These are phyloP conservation scores for Poeciliopsis turneri DNA, from an alignment of 2,797 vertebrate species.

Conservation along the genomic window DNA sequence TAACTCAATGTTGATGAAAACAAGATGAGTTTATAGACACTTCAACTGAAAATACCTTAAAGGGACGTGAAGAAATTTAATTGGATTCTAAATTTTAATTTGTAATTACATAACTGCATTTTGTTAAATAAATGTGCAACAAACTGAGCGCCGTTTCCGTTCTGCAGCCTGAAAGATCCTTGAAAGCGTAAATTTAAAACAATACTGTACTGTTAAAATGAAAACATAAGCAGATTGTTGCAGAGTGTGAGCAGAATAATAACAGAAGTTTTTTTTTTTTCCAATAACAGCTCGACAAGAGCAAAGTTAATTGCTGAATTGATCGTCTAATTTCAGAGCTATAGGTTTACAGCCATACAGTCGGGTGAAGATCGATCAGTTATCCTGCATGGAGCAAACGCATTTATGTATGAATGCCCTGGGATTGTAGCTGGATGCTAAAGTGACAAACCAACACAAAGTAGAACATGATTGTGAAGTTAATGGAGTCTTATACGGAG, in stretches of 20 bases:
- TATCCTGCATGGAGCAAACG: not conserved
- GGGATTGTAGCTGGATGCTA: not conserved
- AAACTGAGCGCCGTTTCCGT: not conserved
- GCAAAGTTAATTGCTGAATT: slow-evolving; percentile 3
- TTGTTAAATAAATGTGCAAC: not conserved
- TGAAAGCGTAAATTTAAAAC: not conserved
- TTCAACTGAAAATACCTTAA: not conserved
- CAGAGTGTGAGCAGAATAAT: not conserved
- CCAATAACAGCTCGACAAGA: not conserved
- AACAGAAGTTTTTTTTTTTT: not conserved
- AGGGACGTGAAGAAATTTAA: not conserved
- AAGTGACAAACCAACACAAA: not conserved
- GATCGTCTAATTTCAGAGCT: slow-evolving; percentile 1
- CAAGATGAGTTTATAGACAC: not conserved
- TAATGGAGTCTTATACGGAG: not conserved
- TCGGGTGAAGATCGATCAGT: not conserved
- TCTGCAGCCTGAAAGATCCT: not conserved
- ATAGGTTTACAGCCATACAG: not conserved
- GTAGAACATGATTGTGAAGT: not conserved
- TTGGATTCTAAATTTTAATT: not conserved
- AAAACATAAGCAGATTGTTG: not conserved
- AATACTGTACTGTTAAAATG: not conserved
- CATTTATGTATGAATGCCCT: not conserved
- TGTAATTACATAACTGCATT: not conserved
- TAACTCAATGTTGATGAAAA: not conserved